These are phyloP conservation scores for Sturnus vulgaris DNA, from an alignment of 2,113 vertebrate species.

Conservation along the genomic window DNA sequence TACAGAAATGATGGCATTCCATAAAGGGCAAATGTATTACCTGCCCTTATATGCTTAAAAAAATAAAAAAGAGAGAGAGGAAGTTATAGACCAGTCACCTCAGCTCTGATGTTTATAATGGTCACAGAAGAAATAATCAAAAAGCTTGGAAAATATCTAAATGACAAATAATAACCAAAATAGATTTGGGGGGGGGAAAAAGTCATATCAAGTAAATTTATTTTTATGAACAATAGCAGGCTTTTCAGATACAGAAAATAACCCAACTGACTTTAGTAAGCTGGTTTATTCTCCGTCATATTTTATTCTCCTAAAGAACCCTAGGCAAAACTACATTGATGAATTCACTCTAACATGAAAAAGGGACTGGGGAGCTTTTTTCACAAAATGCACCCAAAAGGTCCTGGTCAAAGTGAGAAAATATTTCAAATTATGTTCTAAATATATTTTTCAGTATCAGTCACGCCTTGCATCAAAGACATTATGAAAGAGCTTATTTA, in stretches of 20 bases:
- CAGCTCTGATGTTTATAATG: not conserved
- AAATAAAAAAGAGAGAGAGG: not conserved
- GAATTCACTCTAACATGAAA: not conserved
- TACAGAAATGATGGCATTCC: not conserved
- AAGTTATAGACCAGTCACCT: constrained; percentile 24
- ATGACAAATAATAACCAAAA: not conserved
- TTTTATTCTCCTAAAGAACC: not conserved
- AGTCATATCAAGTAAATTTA: not conserved
- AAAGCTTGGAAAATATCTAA: constrained; percentile 1
- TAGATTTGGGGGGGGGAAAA: not conserved
- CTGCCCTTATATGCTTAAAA: not conserved
- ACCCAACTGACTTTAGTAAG: not conserved
- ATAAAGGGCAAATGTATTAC: constrained; percentile 11
- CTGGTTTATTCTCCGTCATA: not conserved
- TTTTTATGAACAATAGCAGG: not conserved
- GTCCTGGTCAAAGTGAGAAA: not conserved
- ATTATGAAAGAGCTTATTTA: not conserved
- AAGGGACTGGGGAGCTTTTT: not conserved
- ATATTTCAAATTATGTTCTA: not conserved
- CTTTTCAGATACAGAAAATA: not conserved
- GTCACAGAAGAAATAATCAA: not conserved
- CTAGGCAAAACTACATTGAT: not conserved
- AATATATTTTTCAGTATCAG: not conserved
- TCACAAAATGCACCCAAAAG: not conserved
- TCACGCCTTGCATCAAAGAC: not conserved